phyloP scores from a whole-genome alignment of 37 sponge, comb jelly and placozoan genomes.

The Hormiphora californensis region DNA sequence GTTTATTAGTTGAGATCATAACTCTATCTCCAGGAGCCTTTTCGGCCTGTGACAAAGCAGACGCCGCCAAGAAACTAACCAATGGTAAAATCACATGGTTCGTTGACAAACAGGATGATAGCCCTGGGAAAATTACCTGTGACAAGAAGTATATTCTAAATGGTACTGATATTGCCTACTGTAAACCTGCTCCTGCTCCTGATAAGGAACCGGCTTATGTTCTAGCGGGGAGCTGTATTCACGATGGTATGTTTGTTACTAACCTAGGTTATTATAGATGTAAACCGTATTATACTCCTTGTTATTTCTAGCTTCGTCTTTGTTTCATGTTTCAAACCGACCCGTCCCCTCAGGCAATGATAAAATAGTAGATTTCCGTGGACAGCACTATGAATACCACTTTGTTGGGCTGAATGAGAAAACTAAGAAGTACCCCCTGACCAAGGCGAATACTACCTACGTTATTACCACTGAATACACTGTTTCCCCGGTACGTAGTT shows the following conservation, averaged over 20 bases:
- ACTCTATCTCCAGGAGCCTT: too few species aligned
- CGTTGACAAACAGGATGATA: neutral
- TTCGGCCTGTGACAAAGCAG: too few species aligned
- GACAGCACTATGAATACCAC: neutral
- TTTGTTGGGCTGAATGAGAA: neutral
- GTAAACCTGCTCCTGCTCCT: too few species aligned
- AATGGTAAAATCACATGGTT: neutral
- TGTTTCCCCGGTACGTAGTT: neutral
- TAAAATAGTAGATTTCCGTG: neutral
- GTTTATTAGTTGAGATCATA: too few species aligned
- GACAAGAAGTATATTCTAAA: neutral
- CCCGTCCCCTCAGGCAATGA: neutral
- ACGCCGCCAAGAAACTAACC: too few species aligned
- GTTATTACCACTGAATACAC: constrained; percentile 8
- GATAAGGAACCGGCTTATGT: neutral
- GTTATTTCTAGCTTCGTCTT: neutral
- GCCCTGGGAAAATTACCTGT: neutral
- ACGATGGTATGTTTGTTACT: neutral
- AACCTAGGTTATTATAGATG: neutral
- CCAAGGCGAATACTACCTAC: neutral
- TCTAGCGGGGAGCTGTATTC: neutral
- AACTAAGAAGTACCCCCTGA: neutral
- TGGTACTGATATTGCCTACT: neutral
- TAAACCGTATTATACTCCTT: neutral
- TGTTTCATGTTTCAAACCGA: neutral